These are phyloP conservation scores for Semibalanus balanoides DNA, from an alignment of 1,140 invertebrate genomes.

Conservation along the genomic window DNA sequence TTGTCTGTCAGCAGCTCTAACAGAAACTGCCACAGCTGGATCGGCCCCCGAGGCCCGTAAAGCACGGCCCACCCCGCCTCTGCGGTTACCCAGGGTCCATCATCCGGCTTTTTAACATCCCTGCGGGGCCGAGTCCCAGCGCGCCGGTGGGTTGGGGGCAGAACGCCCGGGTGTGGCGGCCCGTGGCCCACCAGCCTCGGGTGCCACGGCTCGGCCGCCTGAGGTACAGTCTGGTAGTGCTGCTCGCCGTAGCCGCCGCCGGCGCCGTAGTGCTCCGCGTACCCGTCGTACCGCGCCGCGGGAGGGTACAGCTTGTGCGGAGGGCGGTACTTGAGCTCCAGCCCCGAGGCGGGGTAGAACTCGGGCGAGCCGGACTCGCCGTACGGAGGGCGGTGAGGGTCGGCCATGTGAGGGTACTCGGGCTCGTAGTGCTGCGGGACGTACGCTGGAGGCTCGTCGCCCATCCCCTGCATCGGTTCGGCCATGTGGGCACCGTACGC, in stretches of 20 bases:
- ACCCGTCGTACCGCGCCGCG: not conserved
- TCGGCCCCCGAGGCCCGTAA: slow-evolving; percentile 79
- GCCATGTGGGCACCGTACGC: not conserved
- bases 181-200: slow-evolving; percentile 14
- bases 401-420: not conserved
- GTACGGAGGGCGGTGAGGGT: not conserved
- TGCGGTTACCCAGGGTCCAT: slow-evolving; percentile 15
- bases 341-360: slow-evolving; percentile 22
- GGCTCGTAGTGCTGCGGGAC: slow-evolving; percentile 3
- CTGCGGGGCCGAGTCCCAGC: slow-evolving; percentile 14
- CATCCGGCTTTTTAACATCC: slow-evolving; percentile 14
- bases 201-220: slow-evolving; percentile 20
- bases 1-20: slow-evolving; percentile 92
- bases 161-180: slow-evolving; percentile 16
- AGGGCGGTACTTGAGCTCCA: not conserved
- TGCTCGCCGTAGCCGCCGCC: not conserved
- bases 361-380: slow-evolving; percentile 27
- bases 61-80: slow-evolving; percentile 51
- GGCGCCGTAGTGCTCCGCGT: not conserved
- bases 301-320: not conserved
- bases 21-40: slow-evolving; percentile 95
- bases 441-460: not conserved
- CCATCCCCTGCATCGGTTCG: not conserved
- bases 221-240: slow-evolving; percentile 21
- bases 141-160: slow-evolving; percentile 13